phyloP scores from a whole-genome alignment of 2,797 vertebrate genomes.

The Sciurus vulgaris region DNA sequence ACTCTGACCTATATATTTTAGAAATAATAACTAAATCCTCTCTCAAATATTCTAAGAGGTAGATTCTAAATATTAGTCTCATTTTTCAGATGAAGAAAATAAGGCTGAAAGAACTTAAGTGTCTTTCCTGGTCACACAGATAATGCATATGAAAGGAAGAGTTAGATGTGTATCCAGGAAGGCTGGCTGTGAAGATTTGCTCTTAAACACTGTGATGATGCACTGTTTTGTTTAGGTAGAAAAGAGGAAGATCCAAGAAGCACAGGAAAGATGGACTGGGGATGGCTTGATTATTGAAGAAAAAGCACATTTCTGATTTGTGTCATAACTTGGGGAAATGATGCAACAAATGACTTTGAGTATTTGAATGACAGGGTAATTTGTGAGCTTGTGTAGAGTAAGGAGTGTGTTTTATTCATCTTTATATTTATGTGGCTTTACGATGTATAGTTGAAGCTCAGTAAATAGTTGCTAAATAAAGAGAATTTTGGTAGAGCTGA shows the following conservation, averaged over 20 bases:
- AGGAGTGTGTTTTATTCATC: neutral
- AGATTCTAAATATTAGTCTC: neutral
- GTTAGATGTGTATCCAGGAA: neutral
- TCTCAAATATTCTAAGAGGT: neutral
- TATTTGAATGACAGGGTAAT: neutral
- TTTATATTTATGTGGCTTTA: neutral
- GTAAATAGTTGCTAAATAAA: neutral
- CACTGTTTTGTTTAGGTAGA: neutral
- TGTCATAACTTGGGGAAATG: neutral
- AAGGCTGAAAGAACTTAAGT: neutral
- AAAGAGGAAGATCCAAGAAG: neutral
- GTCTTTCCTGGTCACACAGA: neutral
- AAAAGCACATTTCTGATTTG: neutral
- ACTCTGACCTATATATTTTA: neutral
- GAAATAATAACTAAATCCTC: neutral
- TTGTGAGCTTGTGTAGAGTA: neutral
- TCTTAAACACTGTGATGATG: neutral
- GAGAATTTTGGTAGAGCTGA: neutral
- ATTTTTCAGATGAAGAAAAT: neutral
- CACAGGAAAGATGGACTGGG: neutral
- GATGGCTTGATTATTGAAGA: neutral
- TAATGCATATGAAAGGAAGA: neutral
- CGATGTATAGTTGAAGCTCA: neutral
- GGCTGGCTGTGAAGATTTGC: neutral
- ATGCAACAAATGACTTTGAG: neutral